Evolutionary conservation across 30 jellyfish, hydroid and myxozoan species (phyloP).

Genomic region (Phacellophora camtschatica): DNA sequence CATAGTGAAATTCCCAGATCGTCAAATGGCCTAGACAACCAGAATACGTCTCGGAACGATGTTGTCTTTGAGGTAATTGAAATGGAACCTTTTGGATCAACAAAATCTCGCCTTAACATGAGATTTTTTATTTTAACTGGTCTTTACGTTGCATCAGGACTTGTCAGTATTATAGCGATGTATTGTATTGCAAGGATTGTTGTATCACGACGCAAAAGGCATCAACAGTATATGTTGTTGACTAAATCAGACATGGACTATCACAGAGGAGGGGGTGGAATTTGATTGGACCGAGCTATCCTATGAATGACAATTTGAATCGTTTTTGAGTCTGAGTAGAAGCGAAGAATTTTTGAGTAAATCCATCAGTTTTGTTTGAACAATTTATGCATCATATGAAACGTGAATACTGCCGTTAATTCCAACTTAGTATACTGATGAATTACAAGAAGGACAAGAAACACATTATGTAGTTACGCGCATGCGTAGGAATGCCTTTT

Average conservation of each 20-base stretch:
- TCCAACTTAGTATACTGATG: too few relatives aligned
- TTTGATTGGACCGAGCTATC: too few relatives aligned
- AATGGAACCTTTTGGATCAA: conserved; percentile 64
- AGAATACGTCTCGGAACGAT: conserved; percentile 42
- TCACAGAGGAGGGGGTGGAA: conserved; percentile 97
- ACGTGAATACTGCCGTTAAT: too few relatives aligned
- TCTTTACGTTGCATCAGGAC: conserved; percentile 60
- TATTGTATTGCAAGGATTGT: conserved; percentile 76
- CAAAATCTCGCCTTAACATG: conserved; percentile 35
- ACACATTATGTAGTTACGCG: too few relatives aligned
- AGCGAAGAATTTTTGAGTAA: too few relatives aligned
- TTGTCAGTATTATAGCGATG: conserved; percentile 67
- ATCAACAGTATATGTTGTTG: conserved; percentile 78
- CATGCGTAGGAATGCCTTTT: too few relatives aligned
- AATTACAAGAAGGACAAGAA: too few relatives aligned
- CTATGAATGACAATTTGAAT: too few relatives aligned
- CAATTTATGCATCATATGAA: too few relatives aligned
- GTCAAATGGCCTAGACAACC: conserved; percentile 16
- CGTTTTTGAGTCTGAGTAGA: too few relatives aligned
- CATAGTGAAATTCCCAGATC: conserved; percentile 53
- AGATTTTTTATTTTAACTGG: conserved; percentile 67
- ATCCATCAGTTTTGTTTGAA: too few relatives aligned
- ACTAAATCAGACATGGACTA: conserved; percentile 93
- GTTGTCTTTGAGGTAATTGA: conserved; percentile 88
- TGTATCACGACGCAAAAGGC: conserved; percentile 69